A percentile compares a stretch with the other conserved stretches of the same genome.
Evolutionary conservation across 2,888 invertebrate species (phyloP).

Genomic region (Antheraea yamamai): DNA sequence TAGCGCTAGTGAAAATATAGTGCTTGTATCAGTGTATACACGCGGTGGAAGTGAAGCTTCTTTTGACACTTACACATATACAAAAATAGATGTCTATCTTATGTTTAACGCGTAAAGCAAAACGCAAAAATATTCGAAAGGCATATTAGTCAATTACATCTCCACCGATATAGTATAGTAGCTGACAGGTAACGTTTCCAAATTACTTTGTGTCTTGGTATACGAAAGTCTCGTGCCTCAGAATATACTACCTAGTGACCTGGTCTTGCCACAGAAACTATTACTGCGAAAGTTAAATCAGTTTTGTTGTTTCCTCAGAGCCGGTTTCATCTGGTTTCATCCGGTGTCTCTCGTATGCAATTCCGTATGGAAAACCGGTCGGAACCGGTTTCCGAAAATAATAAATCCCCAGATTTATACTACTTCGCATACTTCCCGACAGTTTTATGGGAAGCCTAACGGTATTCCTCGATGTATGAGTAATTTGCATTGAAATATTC

Average conservation of each 20-base stretch:
- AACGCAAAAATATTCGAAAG: too few relatives aligned
- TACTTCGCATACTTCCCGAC: constrained; percentile 24
- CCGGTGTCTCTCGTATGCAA: constrained; percentile 30
- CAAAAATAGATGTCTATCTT: too few relatives aligned
- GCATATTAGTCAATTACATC: too few relatives aligned
- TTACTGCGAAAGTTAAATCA: constrained; percentile 69
- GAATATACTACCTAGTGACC: constrained; percentile 35
- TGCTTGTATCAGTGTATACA: too few relatives aligned
- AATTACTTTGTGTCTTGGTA: constrained; percentile 21
- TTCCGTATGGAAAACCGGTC: constrained; percentile 22
- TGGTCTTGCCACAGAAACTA: constrained; percentile 58
- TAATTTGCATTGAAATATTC: neutral
- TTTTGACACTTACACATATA: too few relatives aligned
- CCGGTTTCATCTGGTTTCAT: constrained; percentile 42
- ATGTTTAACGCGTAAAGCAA: too few relatives aligned
- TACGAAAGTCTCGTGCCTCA: constrained; percentile 29
- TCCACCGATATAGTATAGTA: neutral
- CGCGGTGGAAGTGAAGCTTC: too few relatives aligned
- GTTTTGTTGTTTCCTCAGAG: constrained; percentile 57
- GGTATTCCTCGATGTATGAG: constrained; percentile 2
- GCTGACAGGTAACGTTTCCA: neutral
- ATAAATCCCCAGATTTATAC: constrained; percentile 31
- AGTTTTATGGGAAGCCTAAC: constrained; percentile 20
- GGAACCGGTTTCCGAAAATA: constrained; percentile 26
- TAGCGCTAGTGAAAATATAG: too few relatives aligned